Conservation (phyloP, 2,797 vertebrate species). For the Enoplosus armatus region DNA sequence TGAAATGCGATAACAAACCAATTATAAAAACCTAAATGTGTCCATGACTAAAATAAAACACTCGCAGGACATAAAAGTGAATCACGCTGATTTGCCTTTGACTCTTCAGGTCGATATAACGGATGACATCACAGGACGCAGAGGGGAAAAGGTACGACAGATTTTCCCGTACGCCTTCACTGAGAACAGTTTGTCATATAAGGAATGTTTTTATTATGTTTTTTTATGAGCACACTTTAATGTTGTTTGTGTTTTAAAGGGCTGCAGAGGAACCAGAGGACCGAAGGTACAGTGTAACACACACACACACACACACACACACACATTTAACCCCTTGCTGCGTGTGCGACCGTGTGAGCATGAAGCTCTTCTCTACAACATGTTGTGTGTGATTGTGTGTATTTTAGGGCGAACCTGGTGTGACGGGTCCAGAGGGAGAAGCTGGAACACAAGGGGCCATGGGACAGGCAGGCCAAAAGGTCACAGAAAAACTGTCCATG, state of each 20-base stretch:
- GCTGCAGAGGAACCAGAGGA: constrained; percentile 74
- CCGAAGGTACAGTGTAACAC: constrained; percentile 37
- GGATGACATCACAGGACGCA: constrained; percentile 61
- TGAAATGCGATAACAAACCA: not conserved
- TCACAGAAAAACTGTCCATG: not conserved
- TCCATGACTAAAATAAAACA: not conserved
- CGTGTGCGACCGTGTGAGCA: not conserved
- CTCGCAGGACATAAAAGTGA: not conserved
- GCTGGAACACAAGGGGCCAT: constrained; percentile 63
- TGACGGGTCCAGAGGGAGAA: constrained; percentile 64
- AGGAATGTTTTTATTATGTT: not conserved
- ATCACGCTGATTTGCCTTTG: not conserved
- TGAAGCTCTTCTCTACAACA: not conserved
- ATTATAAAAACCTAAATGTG: not conserved
- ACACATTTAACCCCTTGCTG: not conserved
- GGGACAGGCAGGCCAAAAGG: constrained; percentile 64
- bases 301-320: not conserved
- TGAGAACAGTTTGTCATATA: not conserved
- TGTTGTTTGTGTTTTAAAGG: constrained; percentile 56
- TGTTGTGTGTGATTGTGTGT: not conserved
- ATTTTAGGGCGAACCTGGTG: constrained; percentile 69
- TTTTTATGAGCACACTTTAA: not conserved
- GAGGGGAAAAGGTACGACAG: constrained; percentile 63
- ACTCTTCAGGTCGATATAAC: constrained; percentile 69
- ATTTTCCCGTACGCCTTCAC: no score